Conservation (phyloP, 2,888 invertebrate genomes). For the Germaria angustata region DNA sequence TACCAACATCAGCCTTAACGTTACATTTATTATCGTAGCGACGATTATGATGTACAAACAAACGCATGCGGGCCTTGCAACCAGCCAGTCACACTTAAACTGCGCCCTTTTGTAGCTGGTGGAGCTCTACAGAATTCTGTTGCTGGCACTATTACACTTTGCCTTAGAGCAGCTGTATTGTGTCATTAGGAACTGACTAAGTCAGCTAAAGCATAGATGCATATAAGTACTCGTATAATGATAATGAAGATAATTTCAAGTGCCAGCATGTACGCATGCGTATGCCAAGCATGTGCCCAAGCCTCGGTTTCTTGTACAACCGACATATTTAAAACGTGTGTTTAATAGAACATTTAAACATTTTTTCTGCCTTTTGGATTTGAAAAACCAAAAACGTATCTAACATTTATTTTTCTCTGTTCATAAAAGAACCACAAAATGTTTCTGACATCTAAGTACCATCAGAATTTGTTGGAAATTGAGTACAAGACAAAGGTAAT, state of each 20-base stretch:
- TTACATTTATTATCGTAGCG: constrained; percentile 1
- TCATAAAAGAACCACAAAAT: constrained; percentile 39
- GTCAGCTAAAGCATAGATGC: constrained; percentile 30
- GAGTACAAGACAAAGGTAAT: constrained; percentile 21
- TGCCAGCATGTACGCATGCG: constrained; percentile 61
- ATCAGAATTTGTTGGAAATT: constrained; percentile 33
- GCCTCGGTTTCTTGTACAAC: constrained; percentile 6
- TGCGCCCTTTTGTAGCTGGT: constrained; percentile 43
- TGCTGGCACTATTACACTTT: constrained; percentile 20
- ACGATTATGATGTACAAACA: constrained; percentile 6
- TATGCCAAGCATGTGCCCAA: constrained; percentile 49
- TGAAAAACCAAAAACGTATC: background rate
- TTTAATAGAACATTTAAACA: constrained; percentile 14
- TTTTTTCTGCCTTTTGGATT: constrained; percentile 40
- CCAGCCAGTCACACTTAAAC: constrained; percentile 24
- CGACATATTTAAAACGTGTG: background rate
- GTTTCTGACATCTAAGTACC: constrained; percentile 17
- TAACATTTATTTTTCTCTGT: background rate
- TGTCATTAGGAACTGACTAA: constrained; percentile 57
- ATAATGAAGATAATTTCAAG: constrained; percentile 43
- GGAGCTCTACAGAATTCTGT: constrained; percentile 41
- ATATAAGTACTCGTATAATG: constrained; percentile 25
- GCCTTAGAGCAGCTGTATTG: constrained; percentile 59
- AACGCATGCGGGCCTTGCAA: constrained; percentile 46
- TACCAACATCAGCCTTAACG: constrained; percentile 13